A percentile compares a stretch with the other conserved stretches of the same genome.
Conservation (phyloP, 1,140 invertebrate genomes). For the Drosophila carrolli region DNA sequence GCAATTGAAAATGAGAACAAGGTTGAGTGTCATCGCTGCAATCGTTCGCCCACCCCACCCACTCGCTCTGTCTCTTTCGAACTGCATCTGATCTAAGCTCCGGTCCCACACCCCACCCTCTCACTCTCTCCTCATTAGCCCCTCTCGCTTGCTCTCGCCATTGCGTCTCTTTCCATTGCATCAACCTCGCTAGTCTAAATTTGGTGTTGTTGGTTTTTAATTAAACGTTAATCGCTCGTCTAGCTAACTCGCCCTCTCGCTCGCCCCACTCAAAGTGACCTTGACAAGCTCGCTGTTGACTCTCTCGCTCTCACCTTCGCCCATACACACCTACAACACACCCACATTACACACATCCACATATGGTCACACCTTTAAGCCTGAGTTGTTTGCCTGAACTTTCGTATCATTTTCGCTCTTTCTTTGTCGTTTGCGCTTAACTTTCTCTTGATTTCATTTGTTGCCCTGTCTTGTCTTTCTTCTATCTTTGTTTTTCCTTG, state of each 20-base stretch:
- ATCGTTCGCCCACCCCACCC: slow-evolving; percentile 17
- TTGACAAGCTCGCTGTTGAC: slow-evolving; percentile 41
- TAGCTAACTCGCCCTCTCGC: slow-evolving; percentile 28
- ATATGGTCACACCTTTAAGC: slow-evolving; percentile 44
- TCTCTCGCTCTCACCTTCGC: slow-evolving; percentile 14
- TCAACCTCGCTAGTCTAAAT: slow-evolving; percentile 51
- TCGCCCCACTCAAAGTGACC: slow-evolving; percentile 31
- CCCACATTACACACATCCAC: slow-evolving; percentile 10
- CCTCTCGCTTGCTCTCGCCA: slow-evolving; percentile 19
- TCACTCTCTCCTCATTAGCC: slow-evolving; percentile 17
- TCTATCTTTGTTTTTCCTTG: slow-evolving; percentile 14
- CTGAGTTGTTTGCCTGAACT: slow-evolving; percentile 56
- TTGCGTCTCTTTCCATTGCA: slow-evolving; percentile 38
- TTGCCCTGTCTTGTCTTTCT: slow-evolving; percentile 3
- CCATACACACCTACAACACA: background rate
- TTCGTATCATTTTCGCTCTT: slow-evolving; percentile 50
- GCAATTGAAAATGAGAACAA: slow-evolving; percentile 18
- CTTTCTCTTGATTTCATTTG: slow-evolving; percentile 50
- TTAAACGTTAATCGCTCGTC: slow-evolving; percentile 66
- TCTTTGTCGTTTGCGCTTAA: slow-evolving; percentile 27
- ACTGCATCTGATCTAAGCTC: slow-evolving; percentile 31
- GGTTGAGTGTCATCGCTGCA: slow-evolving; percentile 24
- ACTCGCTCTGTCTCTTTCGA: slow-evolving; percentile 21
- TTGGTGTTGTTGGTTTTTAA: slow-evolving; percentile 70
- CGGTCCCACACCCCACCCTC: slow-evolving; percentile 5